Percentiles rank a stretch among this genome's conserved stretches.
Conservation (phyloP, 1,140 invertebrate genomes). For the Solen grandis region DNA sequence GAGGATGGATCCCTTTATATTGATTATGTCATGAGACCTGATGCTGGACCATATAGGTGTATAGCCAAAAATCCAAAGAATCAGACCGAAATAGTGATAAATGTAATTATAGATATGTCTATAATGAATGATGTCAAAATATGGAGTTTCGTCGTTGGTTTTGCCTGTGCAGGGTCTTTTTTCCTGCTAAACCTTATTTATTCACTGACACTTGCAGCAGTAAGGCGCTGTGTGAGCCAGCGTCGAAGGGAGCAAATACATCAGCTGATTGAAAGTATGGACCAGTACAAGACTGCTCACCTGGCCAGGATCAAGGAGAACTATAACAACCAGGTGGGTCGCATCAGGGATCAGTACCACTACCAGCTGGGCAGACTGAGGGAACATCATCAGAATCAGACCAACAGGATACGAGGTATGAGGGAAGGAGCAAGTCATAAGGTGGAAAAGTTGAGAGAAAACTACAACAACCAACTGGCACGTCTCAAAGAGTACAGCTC, state of each 20-base stretch:
- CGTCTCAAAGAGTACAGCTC: slow-evolving; percentile 76
- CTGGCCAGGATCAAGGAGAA: slow-evolving; percentile 71
- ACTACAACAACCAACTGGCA: slow-evolving; percentile 89
- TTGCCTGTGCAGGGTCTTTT: slow-evolving; percentile 89
- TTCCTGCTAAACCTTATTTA: slow-evolving; percentile 81
- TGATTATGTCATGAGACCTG: slow-evolving; percentile 85
- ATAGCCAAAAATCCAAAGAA: slow-evolving; percentile 91
- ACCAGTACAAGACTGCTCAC: slow-evolving; percentile 72
- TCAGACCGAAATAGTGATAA: slow-evolving; percentile 83
- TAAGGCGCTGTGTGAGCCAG: slow-evolving; percentile 70
- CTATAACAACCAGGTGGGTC: slow-evolving; percentile 87
- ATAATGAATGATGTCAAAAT: slow-evolving; percentile 90
- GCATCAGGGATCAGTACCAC: slow-evolving; percentile 80
- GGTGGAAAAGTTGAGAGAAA: slow-evolving; percentile 95
- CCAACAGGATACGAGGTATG: slow-evolving; percentile 85
- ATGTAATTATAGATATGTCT: slow-evolving; percentile 64
- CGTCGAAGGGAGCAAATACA: slow-evolving; percentile 69
- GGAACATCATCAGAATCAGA: slow-evolving; percentile 95
- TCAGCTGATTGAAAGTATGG: slow-evolving; percentile 74
- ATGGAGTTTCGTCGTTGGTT: slow-evolving; percentile 90
- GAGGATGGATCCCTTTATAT: slow-evolving; percentile 88
- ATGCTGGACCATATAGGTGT: slow-evolving; percentile 94
- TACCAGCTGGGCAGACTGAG: slow-evolving; percentile 91
- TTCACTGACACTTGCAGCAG: slow-evolving; percentile 61
- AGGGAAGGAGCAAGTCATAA: slow-evolving; percentile 96